phyloP scores from a whole-genome alignment of 2,888 invertebrate genomes.

The Xestia ashworthii region DNA sequence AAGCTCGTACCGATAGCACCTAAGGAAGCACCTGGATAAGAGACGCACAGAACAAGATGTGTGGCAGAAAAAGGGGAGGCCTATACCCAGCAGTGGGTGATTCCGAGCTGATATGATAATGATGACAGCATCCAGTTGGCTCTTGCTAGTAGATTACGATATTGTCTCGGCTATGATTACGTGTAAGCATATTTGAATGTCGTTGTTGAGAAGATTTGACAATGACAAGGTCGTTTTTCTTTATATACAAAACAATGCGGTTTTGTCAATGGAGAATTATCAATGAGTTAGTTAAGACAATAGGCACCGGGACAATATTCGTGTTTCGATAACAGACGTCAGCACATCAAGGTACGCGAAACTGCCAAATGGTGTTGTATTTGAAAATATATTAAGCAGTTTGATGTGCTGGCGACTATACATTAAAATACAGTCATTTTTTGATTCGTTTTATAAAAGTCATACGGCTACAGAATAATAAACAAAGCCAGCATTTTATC shows the following conservation, averaged over 20 bases:
- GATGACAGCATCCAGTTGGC: background rate
- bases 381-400: too few species aligned
- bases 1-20: background rate
- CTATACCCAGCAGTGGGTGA: too few species aligned
- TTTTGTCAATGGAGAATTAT: constrained; percentile 6
- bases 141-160: too few species aligned
- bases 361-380: too few species aligned
- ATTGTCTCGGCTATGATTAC: background rate
- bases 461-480: background rate
- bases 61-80: too few species aligned
- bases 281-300: constrained; percentile 5
- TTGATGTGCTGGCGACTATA: too few species aligned
- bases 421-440: background rate
- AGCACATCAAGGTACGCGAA: too few species aligned
- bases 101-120: too few species aligned
- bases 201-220: background rate
- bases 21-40: too few species aligned
- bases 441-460: background rate
- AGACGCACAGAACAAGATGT: too few species aligned
- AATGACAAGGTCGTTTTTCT: constrained; percentile 36
- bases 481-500: constrained; percentile 9
- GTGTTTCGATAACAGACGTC: too few species aligned
- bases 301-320: too few species aligned
- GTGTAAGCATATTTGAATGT: background rate
- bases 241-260: constrained; percentile 44